Conservation (phyloP, 2,888 invertebrate genomes). For the Unio delphinus region DNA sequence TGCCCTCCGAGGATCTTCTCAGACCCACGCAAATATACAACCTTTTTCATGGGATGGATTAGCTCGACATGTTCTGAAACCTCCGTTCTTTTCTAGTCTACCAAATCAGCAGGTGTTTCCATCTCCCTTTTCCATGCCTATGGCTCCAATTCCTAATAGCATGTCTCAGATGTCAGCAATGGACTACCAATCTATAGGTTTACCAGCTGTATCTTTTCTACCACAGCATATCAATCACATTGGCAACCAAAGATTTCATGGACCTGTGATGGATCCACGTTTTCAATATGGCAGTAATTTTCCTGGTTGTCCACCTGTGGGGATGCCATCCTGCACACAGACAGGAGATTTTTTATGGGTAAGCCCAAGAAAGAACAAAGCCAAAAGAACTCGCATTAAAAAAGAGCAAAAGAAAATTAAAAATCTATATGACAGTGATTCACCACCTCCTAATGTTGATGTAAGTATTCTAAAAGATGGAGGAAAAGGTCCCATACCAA, state of each 20-base stretch:
- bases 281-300: slow-evolving; percentile 1
- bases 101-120: slow-evolving; percentile 40
- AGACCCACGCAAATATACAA: no score
- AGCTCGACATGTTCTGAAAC: no score
- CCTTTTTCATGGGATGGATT: no score
- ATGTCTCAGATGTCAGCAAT: no score
- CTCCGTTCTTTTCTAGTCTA: slow-evolving; percentile 19
- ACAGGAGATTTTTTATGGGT: slow-evolving; percentile 32
- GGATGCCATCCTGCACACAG: slow-evolving; percentile 15
- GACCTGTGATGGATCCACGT: slow-evolving; percentile 2
- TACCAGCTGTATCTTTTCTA: not conserved
- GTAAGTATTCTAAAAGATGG: slow-evolving; percentile 74
- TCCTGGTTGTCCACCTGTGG: not conserved
- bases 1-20: no score
- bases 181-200: no score
- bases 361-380: slow-evolving; percentile 30
- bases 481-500: slow-evolving; percentile 62
- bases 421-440: slow-evolving; percentile 53
- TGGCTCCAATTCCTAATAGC: slow-evolving; percentile 4
- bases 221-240: slow-evolving; percentile 5
- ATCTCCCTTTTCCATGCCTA: slow-evolving; percentile 4
- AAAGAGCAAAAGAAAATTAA: slow-evolving; percentile 49
- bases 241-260: slow-evolving; percentile 11
- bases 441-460: slow-evolving; percentile 77
- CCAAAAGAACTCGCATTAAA: slow-evolving; percentile 26